A percentile compares a stretch with the other conserved stretches of the same genome.
These are phyloP conservation scores for Pseudomyrmex flavicornis DNA, from an alignment of 1,140 invertebrate species.

Conservation along the genomic window DNA sequence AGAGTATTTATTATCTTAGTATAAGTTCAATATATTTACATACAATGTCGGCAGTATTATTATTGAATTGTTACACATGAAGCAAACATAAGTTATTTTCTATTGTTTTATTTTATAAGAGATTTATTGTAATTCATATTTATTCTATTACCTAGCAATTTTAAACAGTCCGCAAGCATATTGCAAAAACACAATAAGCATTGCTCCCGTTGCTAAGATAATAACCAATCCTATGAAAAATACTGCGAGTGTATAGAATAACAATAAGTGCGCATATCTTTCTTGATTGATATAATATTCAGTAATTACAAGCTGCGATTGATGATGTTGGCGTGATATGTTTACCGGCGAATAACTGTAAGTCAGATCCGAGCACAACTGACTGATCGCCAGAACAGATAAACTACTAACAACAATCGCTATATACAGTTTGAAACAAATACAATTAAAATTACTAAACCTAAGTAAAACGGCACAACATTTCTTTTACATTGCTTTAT, in stretches of 20 bases:
- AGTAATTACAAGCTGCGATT: neutral
- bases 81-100: no score
- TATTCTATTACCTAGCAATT: conserved; percentile 18
- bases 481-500: no score
- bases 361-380: neutral
- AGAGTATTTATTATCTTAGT: no score
- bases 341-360: neutral
- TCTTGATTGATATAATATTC: neutral
- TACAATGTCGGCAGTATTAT: no score
- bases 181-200: neutral
- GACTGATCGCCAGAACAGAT: neutral
- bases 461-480: neutral
- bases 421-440: neutral
- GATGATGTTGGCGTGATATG: neutral
- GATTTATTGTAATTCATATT: no score
- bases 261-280: neutral
- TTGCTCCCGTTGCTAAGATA: neutral
- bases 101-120: no score
- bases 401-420: neutral
- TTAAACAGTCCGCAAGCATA: conserved; percentile 3
- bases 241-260: neutral
- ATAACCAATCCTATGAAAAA: neutral
- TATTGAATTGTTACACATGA: no score
- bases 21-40: no score
- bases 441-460: neutral